Conservation (phyloP, 2,888 invertebrate species). For the Netelia inedita region DNA sequence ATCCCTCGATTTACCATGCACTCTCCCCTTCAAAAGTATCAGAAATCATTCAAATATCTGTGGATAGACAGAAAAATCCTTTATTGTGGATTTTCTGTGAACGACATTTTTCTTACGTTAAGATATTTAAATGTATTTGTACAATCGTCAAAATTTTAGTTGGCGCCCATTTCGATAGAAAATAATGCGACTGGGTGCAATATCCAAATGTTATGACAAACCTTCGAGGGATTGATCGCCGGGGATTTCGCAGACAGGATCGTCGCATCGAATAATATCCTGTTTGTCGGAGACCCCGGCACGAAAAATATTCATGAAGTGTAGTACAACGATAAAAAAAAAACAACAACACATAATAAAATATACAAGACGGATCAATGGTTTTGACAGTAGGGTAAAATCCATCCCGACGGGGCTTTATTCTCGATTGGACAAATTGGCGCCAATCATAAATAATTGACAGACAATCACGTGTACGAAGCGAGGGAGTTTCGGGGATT, state of each 20-base stretch:
- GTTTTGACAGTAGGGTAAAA: conserved; percentile 76
- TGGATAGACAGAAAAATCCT: no score
- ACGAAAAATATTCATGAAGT: conserved; percentile 19
- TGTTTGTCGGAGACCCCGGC: background rate
- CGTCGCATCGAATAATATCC: conserved; percentile 6
- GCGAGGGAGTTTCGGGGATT: conserved; percentile 45
- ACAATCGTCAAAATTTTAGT: background rate
- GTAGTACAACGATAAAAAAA: conserved; percentile 2
- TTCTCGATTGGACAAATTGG: conserved; percentile 81
- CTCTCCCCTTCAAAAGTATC: no score
- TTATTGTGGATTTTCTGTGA: no score
- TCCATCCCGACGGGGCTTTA: conserved; percentile 76
- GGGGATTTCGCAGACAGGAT: background rate
- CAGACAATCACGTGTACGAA: conserved; percentile 79
- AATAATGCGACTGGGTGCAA: background rate
- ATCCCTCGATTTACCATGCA: no score
- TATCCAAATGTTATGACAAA: background rate
- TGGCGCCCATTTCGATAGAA: background rate
- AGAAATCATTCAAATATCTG: no score
- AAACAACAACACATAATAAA: conserved; percentile 34
- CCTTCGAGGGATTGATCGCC: background rate
- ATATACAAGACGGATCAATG: conserved; percentile 42
- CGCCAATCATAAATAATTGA: conserved; percentile 84
- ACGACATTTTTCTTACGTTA: no score
- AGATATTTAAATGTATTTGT: no score